Base-by-base conservation (phyloP, 1,140 invertebrate genomes). In the Temnothorax curvispinosus region DNA sequence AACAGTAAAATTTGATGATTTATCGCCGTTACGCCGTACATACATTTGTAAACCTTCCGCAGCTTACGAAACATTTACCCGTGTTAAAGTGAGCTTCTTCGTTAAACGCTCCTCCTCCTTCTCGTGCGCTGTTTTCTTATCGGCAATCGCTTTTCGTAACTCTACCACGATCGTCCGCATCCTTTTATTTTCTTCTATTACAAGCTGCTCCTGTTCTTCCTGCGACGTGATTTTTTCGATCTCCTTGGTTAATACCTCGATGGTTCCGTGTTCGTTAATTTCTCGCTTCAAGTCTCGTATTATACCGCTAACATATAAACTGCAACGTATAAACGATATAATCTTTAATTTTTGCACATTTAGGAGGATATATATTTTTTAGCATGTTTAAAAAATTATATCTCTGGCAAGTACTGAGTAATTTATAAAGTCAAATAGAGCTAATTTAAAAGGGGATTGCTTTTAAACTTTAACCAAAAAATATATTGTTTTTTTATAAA, bases 271-370 rank as follows among this genome's bases (percentile, higher is more conserved):
- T 21, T 85, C 87, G 18, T 85, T 85, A 54, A 95, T 88, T 54
- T 92, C 91, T n/a, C 87, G 74, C 75, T 90, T 93, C 35, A 93
- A 38, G 15, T 91, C 81, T 72, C 91, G 87, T 87, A 95, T 87
- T 71, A 94, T 87, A 75, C 88, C 85, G 76, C 77, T 89, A 50
- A 94, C 85, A 67, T 90, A 91, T 47, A 89, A 60, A 75, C 95
- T 95, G 84, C 3, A 62, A 64, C 21, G 4, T 27, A 27, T 56
- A n/a, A 52, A 85, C n/a, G 13, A 15, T 13, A 32, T 80, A 0
- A 2, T 21, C 21, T n/a, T 32, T 21, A n/a, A 56, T 38, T 38
- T 21, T 38, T 13, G 18, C 5, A 54, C 13, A 38, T 38, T 5
- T 0, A 67, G 0, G 6, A 44, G 4, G 18, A 44, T 67, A 18